phyloP scores from a whole-genome alignment of 2,888 invertebrate genomes.

The Capitulum mitella region DNA sequence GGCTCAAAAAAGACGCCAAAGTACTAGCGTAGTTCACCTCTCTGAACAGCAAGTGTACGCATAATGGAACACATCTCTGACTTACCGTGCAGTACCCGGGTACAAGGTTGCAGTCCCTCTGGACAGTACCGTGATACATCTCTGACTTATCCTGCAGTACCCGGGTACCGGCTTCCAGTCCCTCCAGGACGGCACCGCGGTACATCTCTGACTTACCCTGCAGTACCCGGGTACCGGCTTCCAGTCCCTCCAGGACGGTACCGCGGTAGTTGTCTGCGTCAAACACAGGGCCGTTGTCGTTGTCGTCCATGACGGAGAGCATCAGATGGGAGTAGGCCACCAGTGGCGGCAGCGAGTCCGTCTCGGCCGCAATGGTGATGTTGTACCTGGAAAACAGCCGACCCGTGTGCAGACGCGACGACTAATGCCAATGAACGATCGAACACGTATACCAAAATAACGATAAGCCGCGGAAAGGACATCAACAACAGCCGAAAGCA shows the following conservation, averaged over 20 bases:
- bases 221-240: neutral
- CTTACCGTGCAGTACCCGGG: neutral
- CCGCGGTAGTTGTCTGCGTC: constrained; percentile 7
- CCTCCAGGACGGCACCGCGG: neutral
- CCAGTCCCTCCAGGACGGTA: neutral
- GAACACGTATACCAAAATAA: no score
- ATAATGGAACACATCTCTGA: neutral
- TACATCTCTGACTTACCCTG: constrained; percentile 4
- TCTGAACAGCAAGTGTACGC: no score
- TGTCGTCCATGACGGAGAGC: constrained; percentile 67
- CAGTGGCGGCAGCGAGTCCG: constrained; percentile 37
- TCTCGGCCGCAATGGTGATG: constrained; percentile 53
- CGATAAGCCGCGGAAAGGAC: no score
- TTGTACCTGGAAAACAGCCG: constrained; percentile 67
- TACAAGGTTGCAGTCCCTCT: neutral
- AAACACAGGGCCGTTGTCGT: constrained; percentile 67
- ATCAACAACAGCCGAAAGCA: no score
- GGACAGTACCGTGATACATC: neutral
- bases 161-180: neutral
- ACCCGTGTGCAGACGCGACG: no score
- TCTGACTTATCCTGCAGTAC: neutral
- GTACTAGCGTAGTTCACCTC: no score
- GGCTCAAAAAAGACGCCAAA: no score
- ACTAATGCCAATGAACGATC: no score
- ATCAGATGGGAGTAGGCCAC: constrained; percentile 47